These are phyloP conservation scores for Drosophila tsacasi DNA, from an alignment of 1,140 invertebrate species.

Conservation along the genomic window DNA sequence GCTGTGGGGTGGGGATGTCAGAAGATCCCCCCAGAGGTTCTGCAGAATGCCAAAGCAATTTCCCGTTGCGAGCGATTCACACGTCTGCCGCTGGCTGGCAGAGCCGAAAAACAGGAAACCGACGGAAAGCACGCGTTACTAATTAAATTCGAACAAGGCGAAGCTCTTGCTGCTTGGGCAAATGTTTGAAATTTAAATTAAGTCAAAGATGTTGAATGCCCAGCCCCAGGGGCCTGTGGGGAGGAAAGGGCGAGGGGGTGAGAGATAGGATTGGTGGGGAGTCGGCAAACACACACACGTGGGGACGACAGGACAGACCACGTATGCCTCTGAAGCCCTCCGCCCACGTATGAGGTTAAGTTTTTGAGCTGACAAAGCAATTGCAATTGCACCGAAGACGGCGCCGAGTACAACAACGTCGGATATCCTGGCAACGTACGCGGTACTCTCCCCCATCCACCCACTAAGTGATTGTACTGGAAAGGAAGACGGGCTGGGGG, in stretches of 20 bases:
- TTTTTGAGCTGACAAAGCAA: constrained; percentile 83
- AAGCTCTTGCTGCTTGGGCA: constrained; percentile 12
- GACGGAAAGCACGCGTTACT: constrained; percentile 73
- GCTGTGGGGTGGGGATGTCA: neutral
- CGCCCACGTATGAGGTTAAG: constrained; percentile 74
- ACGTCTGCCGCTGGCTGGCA: constrained; percentile 45
- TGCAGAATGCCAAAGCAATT: constrained; percentile 58
- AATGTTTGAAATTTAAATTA: constrained; percentile 80
- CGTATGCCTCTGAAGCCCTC: constrained; percentile 37
- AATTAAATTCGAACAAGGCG: constrained; percentile 72
- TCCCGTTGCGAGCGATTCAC: constrained; percentile 57
- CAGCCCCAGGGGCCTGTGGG: neutral
- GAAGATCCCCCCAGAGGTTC: neutral
- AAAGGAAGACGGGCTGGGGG: neutral
- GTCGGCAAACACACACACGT: constrained; percentile 56
- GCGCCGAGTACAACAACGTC: constrained; percentile 61
- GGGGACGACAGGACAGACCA: constrained; percentile 37
- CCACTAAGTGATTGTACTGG: constrained; percentile 12
- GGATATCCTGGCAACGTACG: constrained; percentile 80
- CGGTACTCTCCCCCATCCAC: constrained; percentile 47
- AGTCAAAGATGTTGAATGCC: constrained; percentile 40
- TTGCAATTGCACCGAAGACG: constrained; percentile 70
- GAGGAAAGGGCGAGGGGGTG: neutral
- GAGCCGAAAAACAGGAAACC: constrained; percentile 73
- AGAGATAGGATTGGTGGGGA: constrained; percentile 2